Base-by-base conservation (phyloP, 2,888 invertebrate genomes). In the Sicus ferrugineus region DNA sequence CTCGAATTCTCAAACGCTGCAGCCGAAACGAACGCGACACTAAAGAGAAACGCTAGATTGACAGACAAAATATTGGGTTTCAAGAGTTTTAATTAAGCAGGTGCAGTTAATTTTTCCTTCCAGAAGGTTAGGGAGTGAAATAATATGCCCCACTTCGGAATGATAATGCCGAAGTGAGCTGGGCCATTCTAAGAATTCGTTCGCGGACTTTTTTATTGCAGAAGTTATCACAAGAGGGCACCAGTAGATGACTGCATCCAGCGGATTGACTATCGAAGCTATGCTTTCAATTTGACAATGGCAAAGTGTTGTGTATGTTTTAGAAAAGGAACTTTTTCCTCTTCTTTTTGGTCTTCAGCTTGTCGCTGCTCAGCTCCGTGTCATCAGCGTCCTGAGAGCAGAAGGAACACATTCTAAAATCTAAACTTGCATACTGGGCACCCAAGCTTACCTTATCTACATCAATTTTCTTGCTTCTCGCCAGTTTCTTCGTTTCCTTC, bases 371-470 rank as follows among this genome's bases (percentile, higher is more conserved):
- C 9, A 80, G 56, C 76, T 83, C 84, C 19, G 80, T 77, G 74
- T 82, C 82, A 73, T 84, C 83, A 56, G 82, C 81, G 74, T 81
- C 80, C 80, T 82, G 46, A 2, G 4, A 50, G 52, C 1, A 54
- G 16, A 21, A 54, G 19, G 9, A 16, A 30, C 3, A 34, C n/a
- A 58, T 31, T 16, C 34, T 34, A 58, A 52, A 52, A 23, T 23
- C 19, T 4, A 48, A n/a, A 52, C 11, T 3, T 2, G 19, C 56
- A 30, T n/a, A n/a, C n/a, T n/a, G n/a, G n/a, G n/a, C n/a, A n/a
- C n/a, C n/a, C n/a, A n/a, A n/a, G n/a, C n/a, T 65, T 38, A 82
- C 90, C 82, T 90, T 90, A 79, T 90, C 90, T 28, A 86, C 87
- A 81, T 90, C 90, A 48, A 87, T 80, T 77, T 88, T 89, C 78